These are phyloP conservation scores for Tinea semifulvella DNA, from an alignment of 2,888 invertebrate genomes.

Conservation along the genomic window DNA sequence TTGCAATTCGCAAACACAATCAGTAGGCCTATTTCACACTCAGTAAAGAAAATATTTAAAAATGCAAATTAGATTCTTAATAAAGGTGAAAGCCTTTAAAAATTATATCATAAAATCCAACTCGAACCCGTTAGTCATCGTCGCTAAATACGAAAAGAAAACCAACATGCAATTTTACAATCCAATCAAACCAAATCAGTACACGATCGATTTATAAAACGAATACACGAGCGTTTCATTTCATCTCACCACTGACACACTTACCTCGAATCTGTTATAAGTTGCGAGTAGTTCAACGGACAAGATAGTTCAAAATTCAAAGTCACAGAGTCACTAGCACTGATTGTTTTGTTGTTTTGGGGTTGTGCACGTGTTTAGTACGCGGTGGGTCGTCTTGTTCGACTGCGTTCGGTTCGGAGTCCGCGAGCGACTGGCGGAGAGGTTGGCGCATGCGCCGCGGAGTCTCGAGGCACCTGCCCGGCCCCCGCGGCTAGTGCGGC, in stretches of 20 bases:
- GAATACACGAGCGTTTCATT: conserved; percentile 8
- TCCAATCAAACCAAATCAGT: conserved; percentile 13
- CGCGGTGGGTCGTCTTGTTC: conserved; percentile 18
- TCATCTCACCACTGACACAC: conserved; percentile 7
- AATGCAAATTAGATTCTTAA: conserved; percentile 2
- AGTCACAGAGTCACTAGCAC: conserved; percentile 3
- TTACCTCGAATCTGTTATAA: conserved; percentile 4
- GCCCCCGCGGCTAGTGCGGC: conserved; percentile 37
- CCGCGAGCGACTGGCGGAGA: conserved; percentile 49
- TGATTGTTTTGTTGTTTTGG: conserved; percentile 6
- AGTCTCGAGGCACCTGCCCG: conserved; percentile 41
- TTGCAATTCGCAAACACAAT: no score
- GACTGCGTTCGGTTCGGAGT: conserved; percentile 43
- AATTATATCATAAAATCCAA: not conserved
- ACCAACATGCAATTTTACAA: conserved; percentile 12
- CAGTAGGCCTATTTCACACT: no score
- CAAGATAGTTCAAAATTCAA: not conserved
- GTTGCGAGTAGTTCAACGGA: not conserved
- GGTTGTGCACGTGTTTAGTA: conserved; percentile 41
- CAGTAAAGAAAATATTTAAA: not conserved
- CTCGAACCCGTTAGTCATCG: not conserved
- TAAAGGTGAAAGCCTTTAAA: not conserved
- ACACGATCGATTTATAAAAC: conserved; percentile 14
- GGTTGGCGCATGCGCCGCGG: conserved; percentile 40
- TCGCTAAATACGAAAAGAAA: conserved; percentile 6